Evolutionary conservation across 2,113 vertebrate species (phyloP).

Genomic region (Melospiza georgiana): DNA sequence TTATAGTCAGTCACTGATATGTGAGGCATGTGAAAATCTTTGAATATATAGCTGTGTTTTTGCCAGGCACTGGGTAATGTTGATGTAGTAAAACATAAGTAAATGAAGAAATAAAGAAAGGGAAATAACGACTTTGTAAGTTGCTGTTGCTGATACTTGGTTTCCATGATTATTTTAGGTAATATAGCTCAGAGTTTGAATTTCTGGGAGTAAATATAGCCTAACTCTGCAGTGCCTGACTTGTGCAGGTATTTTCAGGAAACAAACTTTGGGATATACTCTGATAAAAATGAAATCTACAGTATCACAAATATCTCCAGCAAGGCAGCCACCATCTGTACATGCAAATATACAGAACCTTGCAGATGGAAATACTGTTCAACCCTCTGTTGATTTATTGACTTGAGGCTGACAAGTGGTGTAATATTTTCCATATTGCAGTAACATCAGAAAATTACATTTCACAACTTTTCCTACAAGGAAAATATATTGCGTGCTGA

Average conservation of each 20-base stretch:
- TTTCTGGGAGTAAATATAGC: background rate
- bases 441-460: background rate
- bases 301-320: background rate
- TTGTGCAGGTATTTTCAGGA: background rate
- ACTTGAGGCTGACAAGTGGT: background rate
- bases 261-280: background rate
- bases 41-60: background rate
- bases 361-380: background rate
- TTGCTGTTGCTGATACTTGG: background rate
- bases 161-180: background rate
- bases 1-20: background rate
- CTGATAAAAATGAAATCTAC: background rate
- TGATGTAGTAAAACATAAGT: background rate
- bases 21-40: background rate
- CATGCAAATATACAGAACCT: background rate
- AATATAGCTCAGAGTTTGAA: background rate
- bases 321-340: background rate
- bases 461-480: background rate
- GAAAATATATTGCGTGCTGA: background rate
- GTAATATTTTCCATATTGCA: background rate
- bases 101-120: conserved; percentile 13
- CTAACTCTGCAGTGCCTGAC: background rate
- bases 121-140: background rate
- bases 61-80: background rate
- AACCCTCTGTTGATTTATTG: background rate